Base-by-base conservation (phyloP, 2,797 vertebrate genomes). In the Sternotherus odoratus region DNA sequence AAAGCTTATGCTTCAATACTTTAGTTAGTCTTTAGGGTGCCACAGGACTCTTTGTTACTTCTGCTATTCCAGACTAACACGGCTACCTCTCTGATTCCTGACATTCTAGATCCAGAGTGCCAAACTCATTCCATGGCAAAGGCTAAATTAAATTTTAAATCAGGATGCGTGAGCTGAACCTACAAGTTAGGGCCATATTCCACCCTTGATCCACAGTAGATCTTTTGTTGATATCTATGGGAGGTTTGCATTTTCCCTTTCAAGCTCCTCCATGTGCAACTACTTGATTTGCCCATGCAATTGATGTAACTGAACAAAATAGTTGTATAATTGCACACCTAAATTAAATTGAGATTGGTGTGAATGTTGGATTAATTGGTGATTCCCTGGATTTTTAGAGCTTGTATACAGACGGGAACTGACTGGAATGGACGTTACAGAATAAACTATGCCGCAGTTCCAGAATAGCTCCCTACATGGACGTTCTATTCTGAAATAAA, bases 401-500 rank as follows among this genome's bases (percentile, higher is more conserved):
- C 39, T 72, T 72, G 39, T 72, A 36, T 72, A 26, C 23, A 43
- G 26, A 23, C 23, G 39, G 23, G 46, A 46, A 46, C 46, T 46
- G 43, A 46, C 39, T 26, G 49, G 84, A 85, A 69, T 5, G 92
- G 33, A 26, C 78, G 24, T 28, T 83, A 83, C 78, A 88, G 83
- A 96, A 77, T 57, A 88, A 95, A 82, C 21, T 50, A 30, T 0
- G 0, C 13, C 77, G 26, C 21, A 48, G 46, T 90, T n/a, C 83
- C n/a, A n/a, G n/a, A n/a, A n/a, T n/a, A n/a, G n/a, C n/a, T n/a
- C n/a, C n/a, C 28, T 79, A 75, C 48, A 84, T 60, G 72, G 53
- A 43, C 91, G 46, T 81, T 91, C 26, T 88, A 86, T 89, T 78
- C 63, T 77, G 66, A 54, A 93, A 24, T 8, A 90, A 83, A 91